phyloP scores from a whole-genome alignment of 2,888 invertebrate species.

The Choristoneura rosaceana region DNA sequence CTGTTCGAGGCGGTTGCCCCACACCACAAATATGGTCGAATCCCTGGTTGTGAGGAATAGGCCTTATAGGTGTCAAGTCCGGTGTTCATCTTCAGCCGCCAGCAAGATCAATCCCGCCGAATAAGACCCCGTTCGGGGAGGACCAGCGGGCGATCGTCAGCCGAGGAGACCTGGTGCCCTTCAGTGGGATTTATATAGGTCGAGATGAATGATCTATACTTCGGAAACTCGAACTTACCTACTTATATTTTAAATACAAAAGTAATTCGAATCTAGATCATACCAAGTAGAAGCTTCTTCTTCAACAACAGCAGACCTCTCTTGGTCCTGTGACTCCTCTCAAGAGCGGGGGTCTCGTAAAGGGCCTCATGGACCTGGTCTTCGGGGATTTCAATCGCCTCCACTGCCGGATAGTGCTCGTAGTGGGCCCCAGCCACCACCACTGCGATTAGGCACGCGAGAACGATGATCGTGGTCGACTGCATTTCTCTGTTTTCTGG shows the following conservation, averaged over 20 bases:
- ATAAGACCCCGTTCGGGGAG: too few species aligned
- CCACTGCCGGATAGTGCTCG: conserved; percentile 56
- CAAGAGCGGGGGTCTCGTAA: conserved; percentile 64
- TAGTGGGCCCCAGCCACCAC: conserved; percentile 63
- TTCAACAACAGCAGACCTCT: conserved; percentile 74
- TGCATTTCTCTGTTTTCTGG: conserved; percentile 71
- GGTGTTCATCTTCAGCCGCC: too few species aligned
- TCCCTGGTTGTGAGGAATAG: too few species aligned
- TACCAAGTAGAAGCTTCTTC: conserved; percentile 79
- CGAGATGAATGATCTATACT: not conserved
- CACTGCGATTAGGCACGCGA: conserved; percentile 71
- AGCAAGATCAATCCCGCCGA: too few species aligned
- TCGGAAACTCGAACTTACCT: not conserved
- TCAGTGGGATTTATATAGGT: too few species aligned
- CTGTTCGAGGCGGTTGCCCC: too few species aligned
- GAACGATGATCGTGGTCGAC: conserved; percentile 70
- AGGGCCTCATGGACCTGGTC: conserved; percentile 58
- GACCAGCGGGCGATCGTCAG: too few species aligned
- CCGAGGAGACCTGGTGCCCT: too few species aligned
- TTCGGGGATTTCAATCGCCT: conserved; percentile 48
- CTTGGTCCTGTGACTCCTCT: conserved; percentile 72
- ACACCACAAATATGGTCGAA: too few species aligned
- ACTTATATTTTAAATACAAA: not conserved
- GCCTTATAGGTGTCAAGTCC: too few species aligned
- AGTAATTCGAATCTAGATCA: conserved; percentile 30